phyloP scores from a whole-genome alignment of 2,888 invertebrate species.

The Drosophila prolongata region DNA sequence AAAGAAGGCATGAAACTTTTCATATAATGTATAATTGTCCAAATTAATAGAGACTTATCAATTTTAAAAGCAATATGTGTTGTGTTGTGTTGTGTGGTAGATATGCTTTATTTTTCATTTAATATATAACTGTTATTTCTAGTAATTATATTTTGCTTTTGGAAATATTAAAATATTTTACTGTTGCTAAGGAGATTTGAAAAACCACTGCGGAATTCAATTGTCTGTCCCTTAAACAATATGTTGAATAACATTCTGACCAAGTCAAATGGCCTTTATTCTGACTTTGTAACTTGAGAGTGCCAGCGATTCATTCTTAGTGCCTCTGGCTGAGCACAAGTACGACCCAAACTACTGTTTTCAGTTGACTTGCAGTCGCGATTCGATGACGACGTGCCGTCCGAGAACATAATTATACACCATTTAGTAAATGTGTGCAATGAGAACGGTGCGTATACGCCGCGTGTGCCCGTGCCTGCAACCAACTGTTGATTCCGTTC shows the following conservation, averaged over 20 bases:
- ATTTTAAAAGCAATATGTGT: too few species aligned
- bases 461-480: slow-evolving; percentile 16
- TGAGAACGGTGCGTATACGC: slow-evolving; percentile 56
- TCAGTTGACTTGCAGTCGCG: slow-evolving; percentile 47
- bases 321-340: slow-evolving; percentile 2
- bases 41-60: too few species aligned
- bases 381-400: slow-evolving; percentile 56
- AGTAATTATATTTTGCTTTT: too few species aligned
- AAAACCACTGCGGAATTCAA: neutral
- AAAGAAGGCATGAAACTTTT: neutral
- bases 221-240: neutral
- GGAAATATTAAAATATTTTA: too few species aligned
- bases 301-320: neutral
- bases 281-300: slow-evolving; percentile 8
- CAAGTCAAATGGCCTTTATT: slow-evolving; percentile 18
- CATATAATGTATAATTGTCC: too few species aligned
- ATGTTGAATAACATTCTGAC: slow-evolving; percentile 39
- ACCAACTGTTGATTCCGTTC: slow-evolving; percentile 58
- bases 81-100: too few species aligned
- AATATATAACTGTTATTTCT: too few species aligned
- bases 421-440: neutral
- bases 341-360: slow-evolving; percentile 22
- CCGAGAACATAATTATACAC: slow-evolving; percentile 1
- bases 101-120: too few species aligned
- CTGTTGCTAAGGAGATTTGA: neutral